Percentiles rank a stretch among this genome's conserved stretches.
phyloP scores from a whole-genome alignment of 1,140 invertebrate genomes.

The Elymnias hypermnestra region DNA sequence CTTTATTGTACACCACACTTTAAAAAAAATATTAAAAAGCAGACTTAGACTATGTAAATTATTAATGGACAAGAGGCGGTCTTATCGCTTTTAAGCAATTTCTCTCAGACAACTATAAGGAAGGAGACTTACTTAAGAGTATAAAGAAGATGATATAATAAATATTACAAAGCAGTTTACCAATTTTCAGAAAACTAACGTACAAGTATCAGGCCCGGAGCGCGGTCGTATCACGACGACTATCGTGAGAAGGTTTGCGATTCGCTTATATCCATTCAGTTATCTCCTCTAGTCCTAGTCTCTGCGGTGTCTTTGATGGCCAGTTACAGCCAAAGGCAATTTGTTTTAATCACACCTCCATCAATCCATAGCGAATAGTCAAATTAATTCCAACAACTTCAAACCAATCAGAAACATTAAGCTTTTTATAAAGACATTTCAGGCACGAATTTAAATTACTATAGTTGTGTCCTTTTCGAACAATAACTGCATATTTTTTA shows the following conservation, averaged over 20 bases:
- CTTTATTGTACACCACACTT: not conserved
- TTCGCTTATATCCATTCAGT: conserved; percentile 32
- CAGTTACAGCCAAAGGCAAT: conserved; percentile 40
- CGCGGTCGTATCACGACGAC: conserved; percentile 25
- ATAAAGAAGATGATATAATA: no score
- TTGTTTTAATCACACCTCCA: conserved; percentile 49
- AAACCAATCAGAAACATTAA: conserved; percentile 3
- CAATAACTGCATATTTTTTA: no score
- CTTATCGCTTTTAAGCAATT: no score
- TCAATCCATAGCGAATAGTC: conserved; percentile 32
- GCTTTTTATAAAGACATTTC: not conserved
- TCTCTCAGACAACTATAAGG: no score
- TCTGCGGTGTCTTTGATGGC: conserved; percentile 50
- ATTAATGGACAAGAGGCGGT: no score
- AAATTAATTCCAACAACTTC: conserved; percentile 21
- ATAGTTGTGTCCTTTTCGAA: not conserved
- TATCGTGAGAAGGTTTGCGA: conserved; percentile 56
- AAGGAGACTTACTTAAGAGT: no score
- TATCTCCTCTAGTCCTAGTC: conserved; percentile 39
- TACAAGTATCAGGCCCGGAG: not conserved
- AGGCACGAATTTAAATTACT: not conserved
- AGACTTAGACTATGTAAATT: no score
- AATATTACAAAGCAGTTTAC: not conserved
- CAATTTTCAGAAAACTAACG: not conserved
- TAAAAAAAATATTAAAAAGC: no score